A percentile compares a stretch with the other conserved stretches of the same genome.
Evolutionary conservation across 2,888 invertebrate species (phyloP).

Genomic region (Pheosia gnoma): DNA sequence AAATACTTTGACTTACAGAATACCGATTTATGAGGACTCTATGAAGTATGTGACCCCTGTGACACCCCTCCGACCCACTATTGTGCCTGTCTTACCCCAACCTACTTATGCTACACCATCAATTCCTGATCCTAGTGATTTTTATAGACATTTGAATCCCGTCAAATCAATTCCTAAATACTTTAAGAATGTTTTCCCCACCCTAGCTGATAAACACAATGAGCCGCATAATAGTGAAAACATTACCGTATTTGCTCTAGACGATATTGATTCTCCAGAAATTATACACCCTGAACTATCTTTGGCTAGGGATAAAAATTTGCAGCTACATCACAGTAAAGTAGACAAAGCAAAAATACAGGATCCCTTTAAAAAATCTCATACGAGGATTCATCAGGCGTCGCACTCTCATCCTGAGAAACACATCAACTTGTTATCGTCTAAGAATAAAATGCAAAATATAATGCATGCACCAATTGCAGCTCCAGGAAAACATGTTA

Average conservation of each 20-base stretch:
- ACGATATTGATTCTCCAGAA: constrained; percentile 52
- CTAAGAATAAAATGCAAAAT: constrained; percentile 46
- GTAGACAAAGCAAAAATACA: constrained; percentile 12
- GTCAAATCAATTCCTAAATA: constrained; percentile 56
- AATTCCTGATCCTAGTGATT: constrained; percentile 51
- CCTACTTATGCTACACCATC: constrained; percentile 34
- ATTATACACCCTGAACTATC: constrained; percentile 49
- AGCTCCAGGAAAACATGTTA: constrained; percentile 30
- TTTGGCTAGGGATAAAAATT: constrained; percentile 33
- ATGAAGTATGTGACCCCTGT: constrained; percentile 66
- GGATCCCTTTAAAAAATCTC: constrained; percentile 26
- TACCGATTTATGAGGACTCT: constrained; percentile 47
- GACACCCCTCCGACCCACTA: constrained; percentile 44
- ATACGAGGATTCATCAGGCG: constrained; percentile 24
- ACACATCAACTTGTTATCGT: constrained; percentile 38
- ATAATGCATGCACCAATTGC: constrained; percentile 27
- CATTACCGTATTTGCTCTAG: constrained; percentile 56
- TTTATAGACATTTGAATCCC: constrained; percentile 55
- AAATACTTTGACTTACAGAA: constrained; percentile 50
- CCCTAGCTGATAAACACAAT: constrained; percentile 19
- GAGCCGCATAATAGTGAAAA: constrained; percentile 41
- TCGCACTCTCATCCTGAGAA: constrained; percentile 32
- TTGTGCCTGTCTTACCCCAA: constrained; percentile 46
- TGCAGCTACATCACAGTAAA: constrained; percentile 23
- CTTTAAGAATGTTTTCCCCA: constrained; percentile 46